Evolutionary conservation across 2,797 vertebrate species (phyloP).

Genomic region (Podarcis siculus): DNA sequence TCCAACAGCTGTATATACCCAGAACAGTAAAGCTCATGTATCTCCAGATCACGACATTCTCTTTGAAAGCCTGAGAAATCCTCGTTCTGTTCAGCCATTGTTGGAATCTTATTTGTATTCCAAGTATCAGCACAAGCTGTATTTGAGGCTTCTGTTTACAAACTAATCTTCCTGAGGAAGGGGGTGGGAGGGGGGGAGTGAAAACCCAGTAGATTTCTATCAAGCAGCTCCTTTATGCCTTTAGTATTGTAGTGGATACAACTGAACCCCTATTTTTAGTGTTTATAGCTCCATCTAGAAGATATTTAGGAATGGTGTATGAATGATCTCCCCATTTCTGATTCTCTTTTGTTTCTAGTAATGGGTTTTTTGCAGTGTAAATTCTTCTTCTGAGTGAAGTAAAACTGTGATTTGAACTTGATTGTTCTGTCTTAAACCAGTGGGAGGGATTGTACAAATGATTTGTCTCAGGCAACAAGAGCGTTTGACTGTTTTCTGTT

Average conservation of each 20-base stretch:
- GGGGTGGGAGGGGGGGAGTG: neutral
- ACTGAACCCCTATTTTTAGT: constrained; percentile 11
- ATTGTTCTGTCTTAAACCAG: constrained; percentile 55
- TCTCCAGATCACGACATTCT: neutral
- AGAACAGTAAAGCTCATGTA: neutral
- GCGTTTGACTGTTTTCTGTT: constrained; percentile 31
- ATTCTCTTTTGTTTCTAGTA: constrained; percentile 1
- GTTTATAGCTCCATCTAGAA: constrained; percentile 1
- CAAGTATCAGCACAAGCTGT: neutral
- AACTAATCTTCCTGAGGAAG: constrained; percentile 6
- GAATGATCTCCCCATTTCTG: neutral
- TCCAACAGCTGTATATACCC: neutral
- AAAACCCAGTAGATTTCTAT: constrained; percentile 23
- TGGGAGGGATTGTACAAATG: constrained; percentile 26
- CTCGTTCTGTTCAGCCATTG: neutral
- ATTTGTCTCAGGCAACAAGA: constrained; percentile 36
- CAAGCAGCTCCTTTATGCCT: neutral
- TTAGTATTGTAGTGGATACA: neutral
- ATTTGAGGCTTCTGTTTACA: neutral
- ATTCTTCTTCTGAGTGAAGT: constrained; percentile 31
- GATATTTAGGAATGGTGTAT: constrained; percentile 28
- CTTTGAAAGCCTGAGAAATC: neutral
- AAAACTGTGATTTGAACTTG: constrained; percentile 43
- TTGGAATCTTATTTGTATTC: constrained; percentile 1
- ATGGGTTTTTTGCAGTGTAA: constrained; percentile 57